Evolutionary conservation across 2,113 vertebrate genomes (phyloP), one percentile per base, ranked within the genome.

Genomic region (Acanthochromis polyacanthus): DNA sequence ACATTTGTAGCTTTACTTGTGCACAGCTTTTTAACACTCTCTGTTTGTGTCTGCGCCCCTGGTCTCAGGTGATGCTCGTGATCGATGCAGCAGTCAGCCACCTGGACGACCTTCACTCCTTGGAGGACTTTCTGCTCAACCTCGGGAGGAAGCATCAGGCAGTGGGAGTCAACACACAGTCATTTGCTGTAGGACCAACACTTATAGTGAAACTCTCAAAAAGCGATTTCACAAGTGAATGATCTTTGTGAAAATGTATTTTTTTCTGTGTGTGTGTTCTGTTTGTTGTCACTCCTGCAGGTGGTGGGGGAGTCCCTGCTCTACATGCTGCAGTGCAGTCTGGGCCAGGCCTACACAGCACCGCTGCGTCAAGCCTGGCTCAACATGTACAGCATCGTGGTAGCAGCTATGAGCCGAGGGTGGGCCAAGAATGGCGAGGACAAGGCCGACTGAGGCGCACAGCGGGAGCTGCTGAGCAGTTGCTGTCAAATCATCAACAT

Each of bases 21-120:
- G 32, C 16, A 36, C 28, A n/a, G 23, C 17, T 32, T 20, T 55
- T 9, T 3, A 64, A 36, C 22, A 11, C 23, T 45, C 3, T 75
- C 36, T 52, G 12, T 30, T 2, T 32, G 14, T 71, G 36, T 83
- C 38, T 57, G 23, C 56, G 38, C n/a, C 3, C 3, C 15, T 78
- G 56, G 65, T 30, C 45, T 20, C 80, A 99, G 98, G 98, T 99
- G 72, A 99, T 99, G 97, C 88, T 98, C 10, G 97, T 99, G 86
- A 96, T 99, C 0, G 97, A 98, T 38, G 94, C 97, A 1, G 97
- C 97, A 0, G 97, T 98, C 82, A 96, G 90, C 89, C 95, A 98
- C 56, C 89, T 98, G 82, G 97, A 99, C 46, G 94, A 97, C 89
- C 92, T 99, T 72, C 93, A 95, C 52, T 93, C 95, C 5, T 86